These are phyloP conservation scores for Pantherophis vulpinus DNA, from an alignment of 2,797 vertebrate genomes.

Conservation along the genomic window DNA sequence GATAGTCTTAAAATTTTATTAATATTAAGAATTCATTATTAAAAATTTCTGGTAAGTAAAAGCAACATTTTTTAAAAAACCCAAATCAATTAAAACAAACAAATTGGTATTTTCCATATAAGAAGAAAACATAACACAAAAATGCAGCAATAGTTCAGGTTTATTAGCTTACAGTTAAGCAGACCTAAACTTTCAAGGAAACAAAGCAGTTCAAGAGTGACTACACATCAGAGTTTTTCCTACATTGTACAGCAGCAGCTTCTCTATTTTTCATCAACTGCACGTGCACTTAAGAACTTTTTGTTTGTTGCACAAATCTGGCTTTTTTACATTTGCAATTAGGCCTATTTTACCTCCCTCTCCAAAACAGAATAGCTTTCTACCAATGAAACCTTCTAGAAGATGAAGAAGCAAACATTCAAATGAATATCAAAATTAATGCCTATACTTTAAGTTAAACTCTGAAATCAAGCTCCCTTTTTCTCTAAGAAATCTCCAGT, in stretches of 20 bases:
- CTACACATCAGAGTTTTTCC: neutral
- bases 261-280: neutral
- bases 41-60: neutral
- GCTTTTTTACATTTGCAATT: constrained; percentile 14
- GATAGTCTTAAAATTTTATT: neutral
- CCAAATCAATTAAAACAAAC: neutral
- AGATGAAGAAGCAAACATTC: neutral
- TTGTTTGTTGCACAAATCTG: constrained; percentile 31
- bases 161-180: neutral
- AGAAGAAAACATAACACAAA: constrained; percentile 21
- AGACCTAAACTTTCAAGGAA: neutral
- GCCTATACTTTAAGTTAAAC: neutral
- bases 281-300: neutral
- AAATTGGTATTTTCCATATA: constrained; percentile 9
- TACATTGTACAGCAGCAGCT: neutral
- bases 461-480: neutral
- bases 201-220: neutral
- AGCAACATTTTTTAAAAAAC: neutral
- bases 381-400: neutral
- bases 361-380: neutral
- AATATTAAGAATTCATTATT: neutral
- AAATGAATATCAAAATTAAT: neutral
- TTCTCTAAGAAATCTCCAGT: neutral
- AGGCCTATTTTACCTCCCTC: neutral
- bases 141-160: neutral